A percentile compares a stretch with the other conserved stretches of the same genome.
These are phyloP conservation scores for Peromyscus maniculatus DNA, from an alignment of 2,113 vertebrate genomes.

Conservation along the genomic window DNA sequence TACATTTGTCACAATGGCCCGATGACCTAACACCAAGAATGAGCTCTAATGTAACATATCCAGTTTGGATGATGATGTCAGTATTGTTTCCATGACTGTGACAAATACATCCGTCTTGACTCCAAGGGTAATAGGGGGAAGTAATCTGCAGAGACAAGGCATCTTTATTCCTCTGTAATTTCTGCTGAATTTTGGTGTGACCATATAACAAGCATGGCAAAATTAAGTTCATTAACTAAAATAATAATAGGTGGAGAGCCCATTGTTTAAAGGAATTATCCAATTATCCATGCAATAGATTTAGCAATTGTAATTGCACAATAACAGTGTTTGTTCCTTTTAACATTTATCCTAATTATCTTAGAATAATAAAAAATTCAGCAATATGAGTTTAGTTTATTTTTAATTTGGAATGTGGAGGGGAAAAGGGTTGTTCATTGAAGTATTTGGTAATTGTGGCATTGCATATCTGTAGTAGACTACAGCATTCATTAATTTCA, in stretches of 20 bases:
- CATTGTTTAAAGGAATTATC: not conserved
- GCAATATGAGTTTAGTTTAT: slow-evolving; percentile 24
- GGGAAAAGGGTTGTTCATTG: slow-evolving; percentile 26
- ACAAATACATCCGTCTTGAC: not conserved
- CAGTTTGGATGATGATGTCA: not conserved
- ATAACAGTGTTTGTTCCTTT: not conserved
- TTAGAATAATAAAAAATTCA: slow-evolving; percentile 54
- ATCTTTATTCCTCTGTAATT: not conserved
- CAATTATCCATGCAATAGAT: not conserved
- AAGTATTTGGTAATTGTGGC: slow-evolving; percentile 52
- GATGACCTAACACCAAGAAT: not conserved
- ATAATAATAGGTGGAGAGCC: not conserved
- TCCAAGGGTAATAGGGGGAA: not conserved
- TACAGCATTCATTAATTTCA: slow-evolving; percentile 59
- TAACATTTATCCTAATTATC: slow-evolving; percentile 45
- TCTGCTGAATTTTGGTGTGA: not conserved
- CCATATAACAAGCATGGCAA: not conserved
- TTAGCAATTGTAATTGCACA: not conserved
- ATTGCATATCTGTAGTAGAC: slow-evolving; percentile 32
- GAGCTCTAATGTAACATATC: not conserved
- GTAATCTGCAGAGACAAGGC: not conserved
- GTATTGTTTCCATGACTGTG: not conserved
- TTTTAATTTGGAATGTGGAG: slow-evolving; percentile 58
- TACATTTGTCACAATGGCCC: not conserved
- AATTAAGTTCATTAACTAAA: not conserved